Evolutionary conservation across 2,888 invertebrate species (phyloP).

Genomic region (Ophion ellenae): DNA sequence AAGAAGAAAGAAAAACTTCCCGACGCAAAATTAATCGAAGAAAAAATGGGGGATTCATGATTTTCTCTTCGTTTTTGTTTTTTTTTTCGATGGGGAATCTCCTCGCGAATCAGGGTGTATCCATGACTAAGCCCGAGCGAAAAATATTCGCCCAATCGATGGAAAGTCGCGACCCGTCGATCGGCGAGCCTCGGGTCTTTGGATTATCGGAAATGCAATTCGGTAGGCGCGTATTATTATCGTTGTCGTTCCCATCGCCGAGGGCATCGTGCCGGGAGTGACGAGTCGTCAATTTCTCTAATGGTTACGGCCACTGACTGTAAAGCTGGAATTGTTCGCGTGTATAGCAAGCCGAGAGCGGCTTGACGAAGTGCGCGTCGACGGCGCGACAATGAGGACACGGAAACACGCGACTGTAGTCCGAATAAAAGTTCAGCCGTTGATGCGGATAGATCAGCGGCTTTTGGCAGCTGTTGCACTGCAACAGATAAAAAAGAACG

Average conservation of each 20-base stretch:
- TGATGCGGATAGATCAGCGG: constrained; percentile 94
- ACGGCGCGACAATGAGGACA: constrained; percentile 96
- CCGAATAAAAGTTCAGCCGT: constrained; percentile 95
- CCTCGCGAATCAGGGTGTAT: constrained; percentile 35
- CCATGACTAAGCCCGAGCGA: constrained; percentile 40
- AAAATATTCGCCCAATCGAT: constrained; percentile 54
- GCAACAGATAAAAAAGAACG: constrained; percentile 79
- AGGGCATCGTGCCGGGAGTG: constrained; percentile 55
- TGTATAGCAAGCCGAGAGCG: constrained; percentile 92
- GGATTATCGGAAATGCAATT: constrained; percentile 42
- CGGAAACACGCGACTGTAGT: constrained; percentile 95
- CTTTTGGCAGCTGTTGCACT: constrained; percentile 97
- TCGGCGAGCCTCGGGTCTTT: constrained; percentile 30
- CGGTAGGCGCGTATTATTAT: constrained; percentile 44
- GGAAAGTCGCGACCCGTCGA: constrained; percentile 35
- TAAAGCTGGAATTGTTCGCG: constrained; percentile 89
- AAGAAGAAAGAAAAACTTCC: not conserved
- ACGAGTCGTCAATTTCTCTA: constrained; percentile 79
- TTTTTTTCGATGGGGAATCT: constrained; percentile 9
- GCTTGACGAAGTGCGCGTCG: constrained; percentile 98
- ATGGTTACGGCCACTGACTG: constrained; percentile 94
- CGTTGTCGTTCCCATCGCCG: constrained; percentile 47
- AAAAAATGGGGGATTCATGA: constrained; percentile 3
- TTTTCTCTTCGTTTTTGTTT: not conserved
- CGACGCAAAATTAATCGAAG: constrained; percentile 1